A percentile compares a stretch with the other conserved stretches of the same genome.
These are phyloP conservation scores for Nephotettix cincticeps DNA, from an alignment of 1,140 invertebrate species.

Conservation along the genomic window DNA sequence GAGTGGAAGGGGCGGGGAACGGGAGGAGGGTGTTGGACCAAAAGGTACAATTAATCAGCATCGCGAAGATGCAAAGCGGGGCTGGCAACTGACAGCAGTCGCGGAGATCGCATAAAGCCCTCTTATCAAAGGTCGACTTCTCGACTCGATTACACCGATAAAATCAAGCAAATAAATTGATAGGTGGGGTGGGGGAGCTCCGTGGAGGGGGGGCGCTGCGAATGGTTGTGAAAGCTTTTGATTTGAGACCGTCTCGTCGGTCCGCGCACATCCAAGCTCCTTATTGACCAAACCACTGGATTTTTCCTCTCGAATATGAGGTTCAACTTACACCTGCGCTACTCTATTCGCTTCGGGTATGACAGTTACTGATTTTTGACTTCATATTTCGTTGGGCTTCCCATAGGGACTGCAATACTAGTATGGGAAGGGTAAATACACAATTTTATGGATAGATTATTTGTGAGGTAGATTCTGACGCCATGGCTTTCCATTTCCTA, in stretches of 20 bases:
- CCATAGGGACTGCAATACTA: not conserved
- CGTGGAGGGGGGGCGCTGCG: conserved; percentile 37
- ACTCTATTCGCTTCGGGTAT: not conserved
- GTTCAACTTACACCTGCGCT: not conserved
- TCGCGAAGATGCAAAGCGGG: too few species aligned
- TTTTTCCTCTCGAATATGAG: too few species aligned
- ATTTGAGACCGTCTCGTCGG: conserved; percentile 19
- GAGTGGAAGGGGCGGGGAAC: too few species aligned
- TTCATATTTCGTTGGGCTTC: not conserved
- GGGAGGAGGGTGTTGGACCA: too few species aligned
- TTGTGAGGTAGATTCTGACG: too few species aligned
- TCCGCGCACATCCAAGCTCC: not conserved
- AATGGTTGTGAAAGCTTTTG: conserved; percentile 20
- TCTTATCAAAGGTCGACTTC: conserved; percentile 15
- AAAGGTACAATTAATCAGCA: too few species aligned
- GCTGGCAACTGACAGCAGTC: not conserved
- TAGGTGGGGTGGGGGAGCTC: conserved; percentile 35
- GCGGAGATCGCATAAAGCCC: not conserved
- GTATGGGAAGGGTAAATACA: too few species aligned
- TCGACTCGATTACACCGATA: conserved; percentile 20
- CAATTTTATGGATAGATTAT: too few species aligned
- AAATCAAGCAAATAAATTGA: conserved; percentile 22
- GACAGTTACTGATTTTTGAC: not conserved
- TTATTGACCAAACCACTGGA: too few species aligned
- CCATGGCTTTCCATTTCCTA: too few species aligned